Evolutionary conservation across 1,140 invertebrate genomes (phyloP), one percentile per base, ranked within the genome.

Genomic region (Mactra quadrangularis): DNA sequence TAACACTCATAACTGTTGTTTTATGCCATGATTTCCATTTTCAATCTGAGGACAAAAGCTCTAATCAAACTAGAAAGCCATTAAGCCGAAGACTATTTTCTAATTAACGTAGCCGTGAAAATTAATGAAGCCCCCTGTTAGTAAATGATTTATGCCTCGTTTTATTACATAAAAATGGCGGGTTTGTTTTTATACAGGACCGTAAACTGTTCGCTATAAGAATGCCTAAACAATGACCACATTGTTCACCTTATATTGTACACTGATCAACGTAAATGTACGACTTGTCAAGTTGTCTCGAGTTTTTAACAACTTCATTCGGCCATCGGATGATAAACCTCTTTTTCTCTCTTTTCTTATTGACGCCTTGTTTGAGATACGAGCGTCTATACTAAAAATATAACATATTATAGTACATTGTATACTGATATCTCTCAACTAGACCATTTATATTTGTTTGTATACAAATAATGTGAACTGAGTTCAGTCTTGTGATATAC

Each of bases 401-500:
- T n/a, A n/a, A n/a, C n/a, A n/a, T n/a, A n/a, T n/a, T n/a, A n/a
- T n/a, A n/a, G n/a, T n/a, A 64, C 47, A 53, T 17, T 15, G 41
- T 50, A 52, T 47, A 35, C 60, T 19, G 62, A 60, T 66, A 78
- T 52, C 75, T 57, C 29, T 78, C 75, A 78, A 52, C 19, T 27
- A 50, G 25, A 9, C 75, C 50, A 66, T 53, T 78, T 53, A 68
- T 68, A 68, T 27, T n/a, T n/a, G n/a, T n/a, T n/a, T 11, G 22
- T 62, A 76, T 35, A 60, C 41, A 47, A n/a, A n/a, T n/a, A n/a
- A n/a, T n/a, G n/a, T n/a, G n/a, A n/a, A n/a, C n/a, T n/a, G n/a
- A n/a, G n/a, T n/a, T n/a, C n/a, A 78, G 41, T 52, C 52, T 64
- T 76, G 64, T 57, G 35, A 45, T 52, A 78, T 78, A 38, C 50